Evolutionary conservation across 2,888 invertebrate genomes (phyloP).

Genomic region (Aphodius granarius): DNA sequence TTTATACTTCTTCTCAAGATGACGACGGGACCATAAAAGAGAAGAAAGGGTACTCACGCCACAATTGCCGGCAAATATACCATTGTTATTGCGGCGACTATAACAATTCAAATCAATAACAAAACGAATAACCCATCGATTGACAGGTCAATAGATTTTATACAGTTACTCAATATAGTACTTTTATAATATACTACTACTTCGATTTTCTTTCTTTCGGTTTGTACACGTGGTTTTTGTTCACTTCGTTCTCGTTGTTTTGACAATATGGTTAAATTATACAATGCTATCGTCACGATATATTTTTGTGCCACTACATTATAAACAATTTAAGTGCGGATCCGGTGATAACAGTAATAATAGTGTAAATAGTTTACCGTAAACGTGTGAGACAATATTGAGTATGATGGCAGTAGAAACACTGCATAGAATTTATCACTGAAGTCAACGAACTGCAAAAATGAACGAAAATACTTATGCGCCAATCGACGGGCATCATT

Average conservation of each 20-base stretch:
- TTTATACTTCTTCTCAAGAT: not conserved
- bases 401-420: not conserved
- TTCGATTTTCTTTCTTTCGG: not conserved
- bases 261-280: too few species aligned
- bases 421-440: not conserved
- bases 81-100: not conserved
- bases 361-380: not conserved
- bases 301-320: too few species aligned
- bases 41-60: not conserved
- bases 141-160: not conserved
- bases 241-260: not conserved
- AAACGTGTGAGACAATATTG: not conserved
- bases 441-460: not conserved
- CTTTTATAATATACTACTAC: not conserved
- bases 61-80: not conserved
- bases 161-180: not conserved
- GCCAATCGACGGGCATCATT: not conserved
- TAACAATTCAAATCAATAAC: not conserved
- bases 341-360: not conserved
- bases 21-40: not conserved
- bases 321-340: not conserved
- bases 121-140: not conserved
- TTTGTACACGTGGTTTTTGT: not conserved
- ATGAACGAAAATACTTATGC: not conserved
- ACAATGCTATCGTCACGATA: too few species aligned